Base-by-base conservation (phyloP, 2,797 vertebrate species). In the Poecilia picta region DNA sequence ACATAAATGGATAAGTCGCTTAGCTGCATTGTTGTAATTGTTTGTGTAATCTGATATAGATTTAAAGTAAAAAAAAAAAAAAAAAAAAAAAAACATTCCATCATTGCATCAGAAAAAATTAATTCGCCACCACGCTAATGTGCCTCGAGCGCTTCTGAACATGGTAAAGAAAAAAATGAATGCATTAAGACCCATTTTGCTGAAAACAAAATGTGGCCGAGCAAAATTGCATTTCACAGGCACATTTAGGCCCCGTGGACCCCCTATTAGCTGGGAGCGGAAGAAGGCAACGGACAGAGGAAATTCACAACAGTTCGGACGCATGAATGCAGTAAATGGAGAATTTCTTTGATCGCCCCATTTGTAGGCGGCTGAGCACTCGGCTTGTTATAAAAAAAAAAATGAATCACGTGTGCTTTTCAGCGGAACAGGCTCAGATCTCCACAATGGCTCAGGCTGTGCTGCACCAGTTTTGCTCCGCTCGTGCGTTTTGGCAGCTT, bases 1-100 rank as follows among this genome's bases (percentile, higher is more conserved):
- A 91, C 78, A 53, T 86, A 88, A 91, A 91, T 85, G 90, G 91
- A 93, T 92, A 87, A 87, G 72, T 79, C 72, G 78, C 89, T 88
- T 55, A 81, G 85, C 75, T 81, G 86, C 86, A 84, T 78, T 85
- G 81, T 66, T 62, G 68, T 85, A 85, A 92, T 90, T 92, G 88
- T 89, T 90, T 88, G 78, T 73, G 80, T 86, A 85, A 90, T 91
- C 85, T 88, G 82, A 93, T 85, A 86, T 87, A 82, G 74, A 88
- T 81, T 87, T 70, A 66, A 83, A 80, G 88, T 25, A 10, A 62
- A 88, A 89, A n/a, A n/a, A n/a, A n/a, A n/a, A n/a, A n/a, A n/a
- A n/a, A 10, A 62, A 88, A 89, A n/a, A n/a, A n/a, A n/a, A 77
- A 88, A 89, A 79, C 83, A 74, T 78, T 68, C 57, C 28, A 80